These are phyloP conservation scores for Oxyscelio sp. DNA, from an alignment of 2,888 invertebrate genomes.

Conservation along the genomic window DNA sequence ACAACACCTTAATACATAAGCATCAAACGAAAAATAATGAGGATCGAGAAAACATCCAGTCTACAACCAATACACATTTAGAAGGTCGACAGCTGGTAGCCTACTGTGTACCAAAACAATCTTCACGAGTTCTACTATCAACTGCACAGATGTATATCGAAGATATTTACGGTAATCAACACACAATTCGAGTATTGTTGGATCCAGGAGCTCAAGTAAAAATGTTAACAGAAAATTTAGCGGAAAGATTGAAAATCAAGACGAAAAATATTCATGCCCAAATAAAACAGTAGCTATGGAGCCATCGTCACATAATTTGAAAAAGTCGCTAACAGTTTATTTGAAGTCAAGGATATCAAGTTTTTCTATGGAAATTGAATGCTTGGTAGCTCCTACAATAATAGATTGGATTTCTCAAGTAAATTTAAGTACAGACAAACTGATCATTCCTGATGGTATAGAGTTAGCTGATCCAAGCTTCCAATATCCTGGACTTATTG, in stretches of 20 bases:
- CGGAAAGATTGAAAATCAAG: conserved; percentile 8
- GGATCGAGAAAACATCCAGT: too few species aligned
- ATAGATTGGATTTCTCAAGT: not conserved
- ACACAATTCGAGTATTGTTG: conserved; percentile 2
- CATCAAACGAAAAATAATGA: too few species aligned
- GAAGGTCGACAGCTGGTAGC: not conserved
- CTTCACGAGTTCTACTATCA: not conserved
- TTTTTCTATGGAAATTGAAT: not conserved
- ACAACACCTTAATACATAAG: conserved; percentile 8
- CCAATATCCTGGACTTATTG: not conserved
- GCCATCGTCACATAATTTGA: not conserved
- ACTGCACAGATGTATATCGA: not conserved
- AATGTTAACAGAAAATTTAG: conserved; percentile 8
- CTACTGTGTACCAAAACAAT: not conserved
- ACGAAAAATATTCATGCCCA: not conserved
- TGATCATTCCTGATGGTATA: not conserved
- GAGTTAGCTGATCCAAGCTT: not conserved
- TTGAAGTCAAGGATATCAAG: not conserved
- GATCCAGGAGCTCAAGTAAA: conserved; percentile 15
- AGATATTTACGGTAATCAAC: conserved; percentile 5
- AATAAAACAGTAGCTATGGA: not conserved
- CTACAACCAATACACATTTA: not conserved
- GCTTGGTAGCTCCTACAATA: not conserved
- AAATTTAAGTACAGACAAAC: not conserved
- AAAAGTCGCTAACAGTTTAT: not conserved